phyloP scores from a whole-genome alignment of 2,113 vertebrate species.

The Illadopsis cleaveri region DNA sequence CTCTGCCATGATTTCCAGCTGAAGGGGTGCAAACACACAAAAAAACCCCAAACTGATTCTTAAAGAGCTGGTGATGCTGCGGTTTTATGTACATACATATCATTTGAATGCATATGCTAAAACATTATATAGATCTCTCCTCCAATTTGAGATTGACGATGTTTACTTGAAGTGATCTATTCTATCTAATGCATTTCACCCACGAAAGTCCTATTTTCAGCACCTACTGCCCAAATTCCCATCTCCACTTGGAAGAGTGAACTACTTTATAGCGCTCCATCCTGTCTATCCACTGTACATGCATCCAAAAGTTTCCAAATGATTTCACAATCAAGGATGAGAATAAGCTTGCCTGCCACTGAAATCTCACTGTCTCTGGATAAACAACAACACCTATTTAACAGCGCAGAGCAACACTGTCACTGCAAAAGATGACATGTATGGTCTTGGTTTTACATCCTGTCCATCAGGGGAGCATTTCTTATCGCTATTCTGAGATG shows the following conservation, averaged over 20 bases:
- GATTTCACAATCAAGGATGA: background rate
- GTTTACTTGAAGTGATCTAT: background rate
- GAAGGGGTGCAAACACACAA: background rate
- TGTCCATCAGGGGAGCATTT: background rate
- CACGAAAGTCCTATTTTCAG: background rate
- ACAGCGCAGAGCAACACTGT: background rate
- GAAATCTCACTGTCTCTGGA: background rate
- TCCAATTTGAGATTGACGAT: background rate
- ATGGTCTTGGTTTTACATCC: background rate
- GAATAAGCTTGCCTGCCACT: background rate
- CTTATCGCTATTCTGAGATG: background rate
- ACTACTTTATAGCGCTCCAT: background rate
- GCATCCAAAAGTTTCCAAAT: background rate
- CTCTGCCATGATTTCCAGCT: background rate
- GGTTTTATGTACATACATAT: background rate
- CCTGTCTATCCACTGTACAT: background rate
- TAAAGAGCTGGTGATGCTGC: background rate
- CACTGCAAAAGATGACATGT: background rate
- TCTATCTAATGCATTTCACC: background rate
- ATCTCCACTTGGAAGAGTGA: background rate
- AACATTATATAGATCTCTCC: background rate
- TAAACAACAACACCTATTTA: background rate
- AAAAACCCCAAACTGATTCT: fast-evolving
- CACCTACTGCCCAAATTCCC: background rate
- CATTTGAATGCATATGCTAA: background rate